Evolutionary conservation across 1,140 invertebrate genomes (phyloP).

Genomic region (Laupala kohalensis): DNA sequence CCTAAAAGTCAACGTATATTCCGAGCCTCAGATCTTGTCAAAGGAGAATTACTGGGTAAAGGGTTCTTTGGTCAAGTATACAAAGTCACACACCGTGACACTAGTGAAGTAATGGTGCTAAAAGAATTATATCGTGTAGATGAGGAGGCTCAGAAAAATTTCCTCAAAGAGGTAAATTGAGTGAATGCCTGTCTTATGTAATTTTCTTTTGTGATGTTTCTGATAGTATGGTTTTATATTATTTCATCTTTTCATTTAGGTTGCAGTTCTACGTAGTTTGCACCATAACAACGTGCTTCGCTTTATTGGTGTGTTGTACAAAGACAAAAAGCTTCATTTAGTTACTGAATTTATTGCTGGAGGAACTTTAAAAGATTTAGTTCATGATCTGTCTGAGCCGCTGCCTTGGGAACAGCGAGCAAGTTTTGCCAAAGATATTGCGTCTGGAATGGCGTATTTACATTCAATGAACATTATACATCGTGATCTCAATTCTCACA

Average conservation of each 20-base stretch:
- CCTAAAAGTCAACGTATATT: conserved; percentile 72
- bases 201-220: not conserved
- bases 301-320: conserved; percentile 88
- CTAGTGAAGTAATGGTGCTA: conserved; percentile 86
- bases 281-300: conserved; percentile 80
- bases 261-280: conserved; percentile 74
- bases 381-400: conserved; percentile 52
- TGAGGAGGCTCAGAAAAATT: conserved; percentile 86
- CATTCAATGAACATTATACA: conserved; percentile 92
- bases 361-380: conserved; percentile 73
- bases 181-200: not conserved
- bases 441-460: conserved; percentile 83
- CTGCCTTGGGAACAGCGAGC: conserved; percentile 73
- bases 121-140: conserved; percentile 88
- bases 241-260: conserved; percentile 31
- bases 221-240: not conserved
- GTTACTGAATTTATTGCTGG: conserved; percentile 86
- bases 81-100: conserved; percentile 79
- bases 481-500: conserved; percentile 90
- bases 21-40: conserved; percentile 73
- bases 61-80: conserved; percentile 89
- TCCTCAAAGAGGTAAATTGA: conserved; percentile 70
- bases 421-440: conserved; percentile 79
- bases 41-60: conserved; percentile 78
- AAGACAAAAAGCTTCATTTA: conserved; percentile 79